A percentile compares a stretch with the other conserved stretches of the same genome.
Conservation (phyloP, 2,113 vertebrate genomes). For the Ceyx margarethae region DNA sequence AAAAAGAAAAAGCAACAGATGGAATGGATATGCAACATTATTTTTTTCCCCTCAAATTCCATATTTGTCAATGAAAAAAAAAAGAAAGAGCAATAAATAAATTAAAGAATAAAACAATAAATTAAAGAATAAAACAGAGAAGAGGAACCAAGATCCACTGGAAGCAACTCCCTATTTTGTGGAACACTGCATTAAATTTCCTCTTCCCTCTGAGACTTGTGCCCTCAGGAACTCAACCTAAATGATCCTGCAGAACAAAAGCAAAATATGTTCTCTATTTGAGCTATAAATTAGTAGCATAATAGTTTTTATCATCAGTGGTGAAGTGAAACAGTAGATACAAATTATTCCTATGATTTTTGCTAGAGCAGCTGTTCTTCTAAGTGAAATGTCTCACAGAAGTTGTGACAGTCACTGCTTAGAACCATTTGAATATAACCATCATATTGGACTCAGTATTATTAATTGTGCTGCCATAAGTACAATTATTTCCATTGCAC, state of each 20-base stretch:
- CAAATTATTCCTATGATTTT: not conserved
- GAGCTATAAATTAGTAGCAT: not conserved
- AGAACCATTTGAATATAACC: not conserved
- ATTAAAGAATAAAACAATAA: not conserved
- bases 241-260: not conserved
- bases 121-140: not conserved
- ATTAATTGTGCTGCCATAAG: not conserved
- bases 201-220: rapidly evolving
- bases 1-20: not conserved
- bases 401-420: not conserved
- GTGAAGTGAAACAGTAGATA: not conserved
- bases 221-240: not conserved
- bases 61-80: not conserved
- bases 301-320: not conserved
- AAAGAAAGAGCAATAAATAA: no score
- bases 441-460: not conserved
- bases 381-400: not conserved
- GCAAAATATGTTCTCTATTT: not conserved
- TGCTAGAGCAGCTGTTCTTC: not conserved
- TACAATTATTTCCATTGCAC: not conserved
- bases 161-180: not conserved
- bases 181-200: not conserved
- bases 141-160: not conserved
- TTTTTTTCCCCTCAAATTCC: not conserved
- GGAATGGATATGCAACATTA: not conserved